A percentile compares a stretch with the other conserved stretches of the same genome.
phyloP scores from a whole-genome alignment of 2,797 vertebrate genomes.

The Leucoraja ocellata region DNA sequence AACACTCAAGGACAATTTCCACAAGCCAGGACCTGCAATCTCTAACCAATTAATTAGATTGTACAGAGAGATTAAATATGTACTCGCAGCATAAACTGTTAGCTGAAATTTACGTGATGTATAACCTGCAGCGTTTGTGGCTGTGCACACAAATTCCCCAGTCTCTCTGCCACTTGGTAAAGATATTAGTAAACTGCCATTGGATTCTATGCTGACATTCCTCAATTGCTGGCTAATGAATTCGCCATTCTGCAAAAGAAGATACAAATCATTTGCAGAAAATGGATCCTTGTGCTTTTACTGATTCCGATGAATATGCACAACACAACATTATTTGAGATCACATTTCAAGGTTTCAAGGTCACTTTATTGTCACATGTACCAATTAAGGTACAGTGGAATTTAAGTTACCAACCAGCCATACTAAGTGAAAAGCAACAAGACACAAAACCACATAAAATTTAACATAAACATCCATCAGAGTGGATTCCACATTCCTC shows the following conservation, averaged over 20 bases:
- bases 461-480: too few relatives aligned
- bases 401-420: too few relatives aligned
- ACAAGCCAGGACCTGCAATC: background rate
- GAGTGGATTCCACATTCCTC: too few relatives aligned
- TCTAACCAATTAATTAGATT: background rate
- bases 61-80: constrained; percentile 26
- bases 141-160: constrained; percentile 83
- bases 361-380: too few relatives aligned
- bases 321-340: background rate
- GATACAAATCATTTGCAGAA: background rate
- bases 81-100: constrained; percentile 83
- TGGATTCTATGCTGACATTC: constrained; percentile 67
- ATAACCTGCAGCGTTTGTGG: constrained; percentile 79
- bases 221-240: constrained; percentile 61
- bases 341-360: background rate
- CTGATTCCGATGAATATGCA: background rate
- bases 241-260: constrained; percentile 68
- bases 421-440: too few relatives aligned
- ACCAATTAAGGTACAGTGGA: too few relatives aligned
- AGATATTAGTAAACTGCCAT: constrained; percentile 72
- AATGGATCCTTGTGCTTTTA: background rate
- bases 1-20: background rate
- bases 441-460: too few relatives aligned
- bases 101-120: constrained; percentile 84
- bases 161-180: constrained; percentile 76